Evolutionary conservation across 2,797 vertebrate species (phyloP), one percentile per base, ranked within the genome.

Genomic region (Nannoperca obscura): DNA sequence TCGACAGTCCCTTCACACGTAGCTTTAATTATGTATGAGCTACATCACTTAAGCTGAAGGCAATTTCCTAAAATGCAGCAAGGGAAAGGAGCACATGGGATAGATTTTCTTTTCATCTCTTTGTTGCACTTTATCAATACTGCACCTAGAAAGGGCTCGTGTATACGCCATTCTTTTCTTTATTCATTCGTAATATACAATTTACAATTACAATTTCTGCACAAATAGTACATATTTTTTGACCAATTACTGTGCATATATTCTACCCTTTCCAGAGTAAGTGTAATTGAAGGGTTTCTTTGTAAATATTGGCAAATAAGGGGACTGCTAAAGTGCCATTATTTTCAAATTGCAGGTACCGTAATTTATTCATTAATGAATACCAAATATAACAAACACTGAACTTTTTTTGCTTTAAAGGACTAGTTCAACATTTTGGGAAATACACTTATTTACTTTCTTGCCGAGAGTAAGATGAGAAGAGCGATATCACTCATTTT

Each of bases 11-110:
- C 24, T 65, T 9, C 55, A 63, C 22, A 15, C 30, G 13, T 17
- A 19, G 13, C 12, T 55, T 68, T 36, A 55, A 76, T 69, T 42
- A 13, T 42, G 20, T 65, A 42, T 69, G n/a, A 72, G 27, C 40
- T 19, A 7, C 15, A 22, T 71, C 52, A 42, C 34, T 74, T 66
- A 52, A 46, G 52, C 44, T 38, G 24, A 30, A 63, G 24, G 53
- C 40, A 55, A 38, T 72, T 74, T 71, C 44, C 19, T 73, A 19
- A 53, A 47, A 59, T 38, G 42, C 61, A 73, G 53, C 38, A 13
- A 32, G 27, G 32, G 12, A 32, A 32, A 44, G 8, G 17, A 15
- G 20, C 8, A 22, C 7, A 12, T 36, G 12, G 8, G 6, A 32
- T 34, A 36, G 10, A 72, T 34, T 46, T 75, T 19, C 13, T 40